phyloP scores from a whole-genome alignment of 2,113 vertebrate genomes.

The Menidia beryllina region DNA sequence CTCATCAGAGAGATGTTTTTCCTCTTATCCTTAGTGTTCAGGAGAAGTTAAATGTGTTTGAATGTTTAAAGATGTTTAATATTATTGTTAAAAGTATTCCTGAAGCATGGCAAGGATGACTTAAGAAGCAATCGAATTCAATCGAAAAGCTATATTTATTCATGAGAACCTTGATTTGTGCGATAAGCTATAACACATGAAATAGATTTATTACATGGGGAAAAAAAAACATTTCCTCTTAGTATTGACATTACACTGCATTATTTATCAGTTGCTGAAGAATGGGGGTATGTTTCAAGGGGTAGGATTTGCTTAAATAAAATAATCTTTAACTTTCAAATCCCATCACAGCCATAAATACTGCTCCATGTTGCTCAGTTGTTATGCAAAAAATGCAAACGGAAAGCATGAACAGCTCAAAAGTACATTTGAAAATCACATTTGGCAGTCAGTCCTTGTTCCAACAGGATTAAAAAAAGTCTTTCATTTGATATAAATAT shows the following conservation, averaged over 20 bases:
- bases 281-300: slow-evolving; percentile 41
- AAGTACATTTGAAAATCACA: slow-evolving; percentile 80
- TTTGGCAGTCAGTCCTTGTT: slow-evolving; percentile 78
- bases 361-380: slow-evolving; percentile 72
- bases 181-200: slow-evolving; percentile 9
- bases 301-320: slow-evolving; percentile 60
- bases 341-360: slow-evolving; percentile 73
- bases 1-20: slow-evolving; percentile 84
- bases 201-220: slow-evolving; percentile 26
- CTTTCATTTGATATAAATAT: slow-evolving; percentile 82
- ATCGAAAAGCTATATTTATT: background rate
- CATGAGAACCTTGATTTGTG: slow-evolving; percentile 18
- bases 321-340: slow-evolving; percentile 74
- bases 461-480: slow-evolving; percentile 80
- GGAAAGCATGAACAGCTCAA: slow-evolving; percentile 76
- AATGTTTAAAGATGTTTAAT: slow-evolving; percentile 75
- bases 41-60: slow-evolving; percentile 78
- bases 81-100: slow-evolving; percentile 63
- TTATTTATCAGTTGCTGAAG: slow-evolving; percentile 43
- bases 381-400: slow-evolving; percentile 66
- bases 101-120: slow-evolving; percentile 27
- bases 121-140: slow-evolving; percentile 1
- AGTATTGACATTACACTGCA: slow-evolving; percentile 38
- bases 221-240: slow-evolving; percentile 9
- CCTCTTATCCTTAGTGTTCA: slow-evolving; percentile 78